Conservation (phyloP, 2,113 vertebrate genomes). For the Phrynocephalus versicolor region DNA sequence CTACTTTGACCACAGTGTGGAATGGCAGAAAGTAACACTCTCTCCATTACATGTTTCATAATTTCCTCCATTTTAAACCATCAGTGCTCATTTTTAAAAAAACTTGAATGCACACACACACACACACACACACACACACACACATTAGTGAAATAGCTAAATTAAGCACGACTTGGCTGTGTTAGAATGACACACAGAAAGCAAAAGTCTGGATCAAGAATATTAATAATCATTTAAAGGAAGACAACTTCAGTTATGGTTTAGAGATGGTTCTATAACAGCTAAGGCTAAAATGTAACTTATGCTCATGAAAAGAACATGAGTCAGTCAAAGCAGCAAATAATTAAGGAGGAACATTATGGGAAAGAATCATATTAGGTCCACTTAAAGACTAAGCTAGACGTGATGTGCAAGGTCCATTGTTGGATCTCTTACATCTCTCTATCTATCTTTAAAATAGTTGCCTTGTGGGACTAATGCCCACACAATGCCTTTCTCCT, state of each 20-base stretch:
- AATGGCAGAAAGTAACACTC: slow-evolving; percentile 39
- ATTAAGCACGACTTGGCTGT: slow-evolving; percentile 10
- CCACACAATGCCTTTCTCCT: neutral
- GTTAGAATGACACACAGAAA: neutral
- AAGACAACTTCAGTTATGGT: neutral
- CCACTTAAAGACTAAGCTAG: neutral
- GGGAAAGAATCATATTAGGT: neutral
- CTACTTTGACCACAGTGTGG: slow-evolving; percentile 52
- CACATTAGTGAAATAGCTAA: no score
- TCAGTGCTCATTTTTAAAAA: slow-evolving; percentile 22
- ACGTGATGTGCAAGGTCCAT: neutral
- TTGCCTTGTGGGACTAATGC: neutral
- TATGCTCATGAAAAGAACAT: neutral
- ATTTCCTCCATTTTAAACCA: slow-evolving; percentile 39
- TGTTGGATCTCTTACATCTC: neutral
- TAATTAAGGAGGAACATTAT: neutral
- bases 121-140: neutral
- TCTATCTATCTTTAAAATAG: neutral
- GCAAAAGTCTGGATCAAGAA: slow-evolving; percentile 12
- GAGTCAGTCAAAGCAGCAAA: neutral
- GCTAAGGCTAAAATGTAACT: neutral
- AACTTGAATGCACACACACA: neutral
- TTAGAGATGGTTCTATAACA: neutral
- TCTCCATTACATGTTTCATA: slow-evolving; percentile 39
- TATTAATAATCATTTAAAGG: neutral